A percentile compares a stretch with the other conserved stretches of the same genome.
Evolutionary conservation across 2,113 vertebrate genomes (phyloP).

Genomic region (Solea solea): DNA sequence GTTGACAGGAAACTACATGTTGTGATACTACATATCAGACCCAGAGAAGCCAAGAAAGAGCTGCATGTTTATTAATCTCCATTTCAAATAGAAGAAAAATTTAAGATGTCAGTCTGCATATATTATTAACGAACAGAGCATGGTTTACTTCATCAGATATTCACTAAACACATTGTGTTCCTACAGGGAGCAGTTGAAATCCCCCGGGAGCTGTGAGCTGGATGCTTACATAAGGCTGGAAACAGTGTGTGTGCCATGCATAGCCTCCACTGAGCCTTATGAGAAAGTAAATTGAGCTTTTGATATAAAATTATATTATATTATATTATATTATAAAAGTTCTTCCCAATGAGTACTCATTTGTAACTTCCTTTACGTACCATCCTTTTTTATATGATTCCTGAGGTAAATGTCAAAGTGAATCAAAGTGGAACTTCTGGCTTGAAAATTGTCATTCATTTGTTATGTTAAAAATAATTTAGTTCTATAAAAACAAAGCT

Average conservation of each 20-base stretch:
- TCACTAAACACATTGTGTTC: background rate
- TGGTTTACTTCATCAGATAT: background rate
- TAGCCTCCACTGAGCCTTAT: conserved; percentile 24
- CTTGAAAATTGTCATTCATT: too few relatives aligned
- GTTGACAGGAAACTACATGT: background rate
- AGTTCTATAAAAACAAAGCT: too few relatives aligned
- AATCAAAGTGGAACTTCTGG: too few relatives aligned
- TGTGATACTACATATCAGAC: background rate
- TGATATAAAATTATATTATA: too few relatives aligned
- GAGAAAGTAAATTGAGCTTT: conserved; percentile 31
- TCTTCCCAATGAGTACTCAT: too few relatives aligned
- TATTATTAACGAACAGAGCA: conserved; percentile 25
- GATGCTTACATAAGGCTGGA: conserved; percentile 31
- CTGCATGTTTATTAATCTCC: conserved; percentile 2
- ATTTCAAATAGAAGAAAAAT: background rate
- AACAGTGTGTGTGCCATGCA: conserved; percentile 37
- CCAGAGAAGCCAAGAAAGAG: background rate
- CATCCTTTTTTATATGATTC: too few relatives aligned
- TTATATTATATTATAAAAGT: too few relatives aligned
- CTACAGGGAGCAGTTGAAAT: background rate
- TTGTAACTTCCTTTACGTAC: too few relatives aligned
- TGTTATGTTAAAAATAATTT: too few relatives aligned
- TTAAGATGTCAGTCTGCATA: background rate
- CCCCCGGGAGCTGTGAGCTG: conserved; percentile 12
- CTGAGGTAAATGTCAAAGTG: too few relatives aligned